These are phyloP conservation scores for Azemiops feae DNA, from an alignment of 2,113 vertebrate genomes.

Conservation along the genomic window DNA sequence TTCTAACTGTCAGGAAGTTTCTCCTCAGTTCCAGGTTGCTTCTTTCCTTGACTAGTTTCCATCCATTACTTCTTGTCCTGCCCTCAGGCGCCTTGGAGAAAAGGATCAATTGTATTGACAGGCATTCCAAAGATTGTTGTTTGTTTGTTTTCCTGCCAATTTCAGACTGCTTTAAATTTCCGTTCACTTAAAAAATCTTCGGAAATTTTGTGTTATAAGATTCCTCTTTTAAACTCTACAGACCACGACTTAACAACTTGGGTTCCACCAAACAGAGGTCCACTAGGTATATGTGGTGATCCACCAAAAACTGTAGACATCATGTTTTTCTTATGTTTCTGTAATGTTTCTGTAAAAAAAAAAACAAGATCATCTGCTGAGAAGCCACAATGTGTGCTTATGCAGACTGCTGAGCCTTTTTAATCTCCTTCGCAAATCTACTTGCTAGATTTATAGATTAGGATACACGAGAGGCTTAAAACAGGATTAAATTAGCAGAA, in stretches of 20 bases:
- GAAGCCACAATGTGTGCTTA: neutral
- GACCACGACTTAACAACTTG: neutral
- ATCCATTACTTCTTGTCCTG: no score
- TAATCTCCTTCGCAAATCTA: neutral
- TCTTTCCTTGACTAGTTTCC: no score
- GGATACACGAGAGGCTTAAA: neutral
- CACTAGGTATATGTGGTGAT: neutral
- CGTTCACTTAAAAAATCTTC: neutral
- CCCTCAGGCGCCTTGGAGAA: no score
- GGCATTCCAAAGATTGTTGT: neutral
- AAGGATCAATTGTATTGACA: neutral
- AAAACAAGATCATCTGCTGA: neutral
- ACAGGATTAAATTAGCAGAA: neutral
- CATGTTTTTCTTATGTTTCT: neutral
- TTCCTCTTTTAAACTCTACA: neutral
- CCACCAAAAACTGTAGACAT: neutral
- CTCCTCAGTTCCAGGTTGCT: no score
- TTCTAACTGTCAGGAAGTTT: no score
- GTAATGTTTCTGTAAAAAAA: neutral
- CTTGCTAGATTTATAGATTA: neutral
- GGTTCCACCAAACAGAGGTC: neutral
- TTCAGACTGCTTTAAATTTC: neutral
- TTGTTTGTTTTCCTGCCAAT: neutral
- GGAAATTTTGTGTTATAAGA: neutral
- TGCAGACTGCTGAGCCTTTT: neutral